Evolutionary conservation across 2,888 invertebrate genomes (phyloP).

Genomic region (Listrodromus nycthemerus): DNA sequence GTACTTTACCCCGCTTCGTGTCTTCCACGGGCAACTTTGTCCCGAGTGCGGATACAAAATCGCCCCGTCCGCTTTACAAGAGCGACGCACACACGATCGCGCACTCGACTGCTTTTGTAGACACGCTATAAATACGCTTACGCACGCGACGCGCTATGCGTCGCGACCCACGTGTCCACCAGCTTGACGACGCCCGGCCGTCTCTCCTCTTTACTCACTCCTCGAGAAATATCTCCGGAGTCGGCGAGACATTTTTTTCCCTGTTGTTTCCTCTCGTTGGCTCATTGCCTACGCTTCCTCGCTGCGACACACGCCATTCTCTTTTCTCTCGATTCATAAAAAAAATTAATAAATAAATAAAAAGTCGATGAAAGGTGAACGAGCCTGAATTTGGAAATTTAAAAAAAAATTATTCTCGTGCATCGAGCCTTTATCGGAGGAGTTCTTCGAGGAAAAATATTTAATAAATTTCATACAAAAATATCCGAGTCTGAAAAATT

Average conservation of each 20-base stretch:
- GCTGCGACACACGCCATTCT: constrained; percentile 29
- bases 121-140: constrained; percentile 79
- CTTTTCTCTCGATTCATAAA: constrained; percentile 50
- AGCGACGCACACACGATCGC: too few species aligned
- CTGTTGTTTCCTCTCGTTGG: constrained; percentile 37
- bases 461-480: too few species aligned
- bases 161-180: constrained; percentile 79
- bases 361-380: not conserved
- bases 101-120: constrained; percentile 43
- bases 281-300: constrained; percentile 20
- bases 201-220: constrained; percentile 43
- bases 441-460: too few species aligned
- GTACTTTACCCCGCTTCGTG: constrained; percentile 59
- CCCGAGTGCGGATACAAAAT: constrained; percentile 20
- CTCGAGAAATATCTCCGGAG: constrained; percentile 58
- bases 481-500: too few species aligned
- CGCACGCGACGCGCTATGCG: constrained; percentile 76
- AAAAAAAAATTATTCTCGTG: too few species aligned
- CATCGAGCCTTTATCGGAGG: too few species aligned
- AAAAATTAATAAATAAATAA: not conserved
- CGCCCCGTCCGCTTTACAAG: constrained; percentile 39
- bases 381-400: too few species aligned
- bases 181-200: constrained; percentile 73
- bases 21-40: constrained; percentile 58
- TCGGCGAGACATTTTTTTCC: constrained; percentile 41